These are phyloP conservation scores for Arrhamphus sclerolepis DNA, from an alignment of 2,797 vertebrate species.

Conservation along the genomic window DNA sequence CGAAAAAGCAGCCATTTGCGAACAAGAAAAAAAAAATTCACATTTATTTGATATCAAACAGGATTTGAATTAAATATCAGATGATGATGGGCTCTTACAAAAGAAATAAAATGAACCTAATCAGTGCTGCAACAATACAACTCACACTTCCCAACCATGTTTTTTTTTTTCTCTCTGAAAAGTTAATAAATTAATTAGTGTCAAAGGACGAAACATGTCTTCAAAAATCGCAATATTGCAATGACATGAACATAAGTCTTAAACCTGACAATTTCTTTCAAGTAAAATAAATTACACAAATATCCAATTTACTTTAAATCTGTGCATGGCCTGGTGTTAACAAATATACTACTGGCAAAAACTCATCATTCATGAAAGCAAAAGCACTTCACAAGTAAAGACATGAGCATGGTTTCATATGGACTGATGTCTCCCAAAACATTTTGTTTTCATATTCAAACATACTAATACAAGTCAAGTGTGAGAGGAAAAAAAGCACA, in stretches of 20 bases:
- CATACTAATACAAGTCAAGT: conserved; percentile 90
- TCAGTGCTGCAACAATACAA: conserved; percentile 80
- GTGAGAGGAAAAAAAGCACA: conserved; percentile 88
- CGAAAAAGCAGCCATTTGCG: conserved; percentile 74
- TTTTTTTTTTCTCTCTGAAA: conserved; percentile 61
- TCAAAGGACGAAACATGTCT: conserved; percentile 75
- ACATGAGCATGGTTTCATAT: conserved; percentile 86
- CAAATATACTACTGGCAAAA: conserved; percentile 87
- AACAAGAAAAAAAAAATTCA: conserved; percentile 93
- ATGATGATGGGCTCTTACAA: conserved; percentile 96
- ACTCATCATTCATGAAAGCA: conserved; percentile 83
- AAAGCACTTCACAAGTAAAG: conserved; percentile 90
- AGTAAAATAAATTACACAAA: conserved; percentile 85
- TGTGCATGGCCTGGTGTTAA: conserved; percentile 90
- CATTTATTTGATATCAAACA: conserved; percentile 99
- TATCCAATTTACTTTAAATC: conserved; percentile 85
- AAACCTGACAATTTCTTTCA: conserved; percentile 79
- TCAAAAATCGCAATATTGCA: conserved; percentile 61
- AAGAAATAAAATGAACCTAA: conserved; percentile 88
- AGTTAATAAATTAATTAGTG: conserved; percentile 85
- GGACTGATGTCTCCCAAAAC: conserved; percentile 66
- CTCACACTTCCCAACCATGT: conserved; percentile 69
- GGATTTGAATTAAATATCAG: conserved; percentile 99
- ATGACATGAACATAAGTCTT: conserved; percentile 61
- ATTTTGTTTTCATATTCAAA: conserved; percentile 79